These are phyloP conservation scores for Eunapius fragilis DNA, from an alignment of 37 sponge, comb jelly and placozoan species.

Conservation along the genomic window DNA sequence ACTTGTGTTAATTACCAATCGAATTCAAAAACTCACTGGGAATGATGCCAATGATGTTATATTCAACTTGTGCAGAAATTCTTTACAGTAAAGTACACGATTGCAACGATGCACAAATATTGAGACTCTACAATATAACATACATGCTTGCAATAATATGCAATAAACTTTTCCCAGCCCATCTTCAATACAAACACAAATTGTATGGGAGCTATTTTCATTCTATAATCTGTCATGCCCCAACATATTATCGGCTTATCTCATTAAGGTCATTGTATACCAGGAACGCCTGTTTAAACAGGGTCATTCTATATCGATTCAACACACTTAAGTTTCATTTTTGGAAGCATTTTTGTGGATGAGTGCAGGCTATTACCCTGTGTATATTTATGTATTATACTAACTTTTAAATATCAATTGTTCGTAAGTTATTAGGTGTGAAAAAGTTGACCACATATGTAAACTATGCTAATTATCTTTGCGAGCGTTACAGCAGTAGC, in stretches of 20 bases:
- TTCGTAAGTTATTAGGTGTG: no score
- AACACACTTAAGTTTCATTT: no score
- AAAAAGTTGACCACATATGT: no score
- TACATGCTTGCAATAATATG: constrained; percentile 6
- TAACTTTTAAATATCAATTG: no score
- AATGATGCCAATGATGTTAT: neutral
- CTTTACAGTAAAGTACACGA: neutral
- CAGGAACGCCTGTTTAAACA: constrained; percentile 24
- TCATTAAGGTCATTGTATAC: constrained; percentile 1
- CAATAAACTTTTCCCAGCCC: neutral
- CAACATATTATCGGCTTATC: neutral
- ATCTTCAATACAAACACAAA: neutral
- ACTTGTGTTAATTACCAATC: neutral
- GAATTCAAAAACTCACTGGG: neutral
- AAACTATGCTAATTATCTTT: no score
- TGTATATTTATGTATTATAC: no score
- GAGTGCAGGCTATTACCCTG: no score
- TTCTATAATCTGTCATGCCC: neutral
- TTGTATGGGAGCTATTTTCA: constrained; percentile 26
- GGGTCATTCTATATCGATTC: neutral
- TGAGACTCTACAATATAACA: neutral
- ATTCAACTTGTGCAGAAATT: neutral
- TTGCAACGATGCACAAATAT: neutral
- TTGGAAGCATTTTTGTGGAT: no score
- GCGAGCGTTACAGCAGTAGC: no score